A percentile compares a stretch with the other conserved stretches of the same genome.
phyloP scores from a whole-genome alignment of 2,888 invertebrate genomes.

The Mesorhabditis belari region DNA sequence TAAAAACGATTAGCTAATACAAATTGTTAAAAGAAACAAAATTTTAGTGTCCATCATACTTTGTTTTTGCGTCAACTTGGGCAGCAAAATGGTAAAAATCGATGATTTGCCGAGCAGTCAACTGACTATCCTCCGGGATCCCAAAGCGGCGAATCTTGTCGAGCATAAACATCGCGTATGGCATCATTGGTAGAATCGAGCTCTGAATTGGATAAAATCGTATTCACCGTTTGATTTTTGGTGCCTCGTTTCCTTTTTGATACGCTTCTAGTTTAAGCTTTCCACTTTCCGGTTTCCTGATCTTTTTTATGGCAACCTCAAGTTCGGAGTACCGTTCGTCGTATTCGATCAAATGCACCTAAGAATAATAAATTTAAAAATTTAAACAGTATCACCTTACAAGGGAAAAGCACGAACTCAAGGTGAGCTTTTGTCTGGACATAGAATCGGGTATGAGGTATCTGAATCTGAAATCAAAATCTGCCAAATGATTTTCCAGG shows the following conservation, averaged over 20 bases:
- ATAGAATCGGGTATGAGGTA: not conserved
- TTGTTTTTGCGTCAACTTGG: constrained; percentile 35
- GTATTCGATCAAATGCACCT: constrained; percentile 41
- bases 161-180: constrained; percentile 48
- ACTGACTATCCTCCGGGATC: constrained; percentile 49
- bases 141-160: constrained; percentile 50
- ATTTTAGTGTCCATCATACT: constrained; percentile 16
- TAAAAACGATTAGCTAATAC: constrained; percentile 11
- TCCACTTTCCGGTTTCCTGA: constrained; percentile 25
- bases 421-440: not conserved
- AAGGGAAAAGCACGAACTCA: not conserved
- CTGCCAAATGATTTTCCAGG: too few relatives aligned
- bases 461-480: not conserved
- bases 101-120: constrained; percentile 46
- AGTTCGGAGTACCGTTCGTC: constrained; percentile 49
- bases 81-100: constrained; percentile 44
- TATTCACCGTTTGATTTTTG: not conserved
- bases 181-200: constrained; percentile 33
- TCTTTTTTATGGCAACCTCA: constrained; percentile 44
- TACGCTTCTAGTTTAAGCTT: too few relatives aligned
- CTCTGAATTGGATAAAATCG: not conserved
- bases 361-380: not conserved
- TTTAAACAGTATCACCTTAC: not conserved
- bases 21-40: not conserved
- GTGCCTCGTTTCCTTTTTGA: too few relatives aligned